These are phyloP conservation scores for Erethizon dorsatum DNA, from an alignment of 2,797 vertebrate genomes.

Conservation along the genomic window DNA sequence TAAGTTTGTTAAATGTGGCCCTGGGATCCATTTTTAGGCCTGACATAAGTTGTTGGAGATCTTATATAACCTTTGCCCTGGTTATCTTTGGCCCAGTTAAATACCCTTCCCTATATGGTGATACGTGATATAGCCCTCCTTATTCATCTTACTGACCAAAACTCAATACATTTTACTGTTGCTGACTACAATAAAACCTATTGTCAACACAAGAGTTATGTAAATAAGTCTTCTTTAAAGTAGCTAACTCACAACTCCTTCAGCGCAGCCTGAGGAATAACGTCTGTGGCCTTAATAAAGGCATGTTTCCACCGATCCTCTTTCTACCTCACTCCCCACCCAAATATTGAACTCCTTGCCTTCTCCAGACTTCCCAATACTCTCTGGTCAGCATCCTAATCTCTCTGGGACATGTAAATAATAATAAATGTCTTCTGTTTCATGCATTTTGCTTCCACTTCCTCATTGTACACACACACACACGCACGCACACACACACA, in stretches of 20 bases:
- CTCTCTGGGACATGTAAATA: background rate
- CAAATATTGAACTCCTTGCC: background rate
- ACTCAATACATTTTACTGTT: background rate
- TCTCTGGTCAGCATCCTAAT: background rate
- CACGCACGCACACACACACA: background rate
- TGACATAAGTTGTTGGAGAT: background rate
- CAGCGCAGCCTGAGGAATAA: background rate
- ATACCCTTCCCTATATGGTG: background rate
- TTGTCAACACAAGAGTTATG: background rate
- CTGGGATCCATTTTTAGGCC: background rate
- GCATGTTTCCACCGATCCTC: background rate
- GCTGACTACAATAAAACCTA: background rate
- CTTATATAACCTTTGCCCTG: background rate
- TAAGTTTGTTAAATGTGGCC: background rate
- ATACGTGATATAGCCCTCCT: background rate
- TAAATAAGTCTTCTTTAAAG: background rate
- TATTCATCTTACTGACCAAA: background rate
- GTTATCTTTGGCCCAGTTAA: background rate
- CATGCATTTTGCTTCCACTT: background rate
- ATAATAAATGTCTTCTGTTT: background rate
- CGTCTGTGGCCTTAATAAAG: background rate
- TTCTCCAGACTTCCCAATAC: background rate
- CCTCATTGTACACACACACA: background rate
- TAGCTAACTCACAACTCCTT: background rate
- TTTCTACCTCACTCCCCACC: background rate